Evolutionary conservation across 2,113 vertebrate species (phyloP), one percentile per base, ranked within the genome.

Genomic region (Anguilla japonica): DNA sequence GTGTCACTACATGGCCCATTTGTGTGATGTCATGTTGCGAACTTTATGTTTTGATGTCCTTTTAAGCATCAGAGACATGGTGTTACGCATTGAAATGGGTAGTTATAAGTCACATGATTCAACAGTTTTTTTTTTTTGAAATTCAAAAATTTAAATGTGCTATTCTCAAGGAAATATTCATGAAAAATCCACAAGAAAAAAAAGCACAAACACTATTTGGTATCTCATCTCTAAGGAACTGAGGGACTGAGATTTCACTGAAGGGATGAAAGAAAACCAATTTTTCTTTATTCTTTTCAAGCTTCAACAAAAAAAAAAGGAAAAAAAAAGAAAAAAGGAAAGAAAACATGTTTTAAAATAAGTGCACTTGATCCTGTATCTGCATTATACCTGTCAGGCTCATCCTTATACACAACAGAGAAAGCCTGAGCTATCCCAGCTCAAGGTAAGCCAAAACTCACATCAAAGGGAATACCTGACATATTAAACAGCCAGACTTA

Each of bases 391-490:
- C 84, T 85, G 84, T 78, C 79, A 81, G 79, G 4, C 79, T 41
- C 29, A 81, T 75, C 9, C 26, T 26, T 14, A 75, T 34, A 75
- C n/a, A 75, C 71, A 75, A 13, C 71, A 75, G 71, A 75, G 71
- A 75, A 7, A 34, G 26, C 71, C 79, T 41, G 1, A 4, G 40
- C 40, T 22, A 41, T 85, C 34, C 79, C 46, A 46, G 41, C 67
- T 79, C n/a, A 29, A 46, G 63, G 79, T 5, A 41, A 41, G 79
- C 14, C 84, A 78, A 46, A 83, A 56, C n/a, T 34, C 34, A 26
- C n/a, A 85, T 85, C 84, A 85, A 79, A 85, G 41, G 46, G 67
- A 79, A 79, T 79, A 79, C n/a, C 7, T 85, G 84, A 85, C 84
- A 79, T 79, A 53, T 85, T 79, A 39, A 85, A 85, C 67, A 79